phyloP scores from a whole-genome alignment of 2,113 vertebrate genomes.

The Propithecus coquereli region DNA sequence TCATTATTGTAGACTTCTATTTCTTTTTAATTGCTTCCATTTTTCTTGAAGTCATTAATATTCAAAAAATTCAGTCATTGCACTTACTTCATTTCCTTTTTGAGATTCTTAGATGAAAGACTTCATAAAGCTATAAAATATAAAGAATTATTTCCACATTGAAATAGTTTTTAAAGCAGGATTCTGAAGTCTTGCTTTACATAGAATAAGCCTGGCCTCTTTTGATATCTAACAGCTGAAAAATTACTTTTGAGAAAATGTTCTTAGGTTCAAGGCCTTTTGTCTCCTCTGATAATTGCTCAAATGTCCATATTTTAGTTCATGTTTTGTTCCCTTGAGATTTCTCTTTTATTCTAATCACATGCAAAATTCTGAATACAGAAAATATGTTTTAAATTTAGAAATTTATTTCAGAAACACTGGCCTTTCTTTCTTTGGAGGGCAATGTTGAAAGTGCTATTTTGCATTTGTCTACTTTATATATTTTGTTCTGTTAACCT shows the following conservation, averaged over 20 bases:
- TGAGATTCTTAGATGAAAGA: constrained; percentile 58
- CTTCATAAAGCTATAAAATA: constrained; percentile 55
- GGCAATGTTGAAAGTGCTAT: constrained; percentile 26
- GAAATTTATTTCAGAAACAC: constrained; percentile 64
- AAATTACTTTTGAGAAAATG: constrained; percentile 63
- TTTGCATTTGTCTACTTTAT: constrained; percentile 62
- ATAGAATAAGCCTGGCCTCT: constrained; percentile 51
- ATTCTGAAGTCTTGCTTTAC: constrained; percentile 45
- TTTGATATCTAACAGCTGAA: constrained; percentile 70
- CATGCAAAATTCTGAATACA: constrained; percentile 56
- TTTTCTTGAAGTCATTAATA: constrained; percentile 69
- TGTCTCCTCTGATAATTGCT: constrained; percentile 67
- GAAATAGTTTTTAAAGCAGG: constrained; percentile 35
- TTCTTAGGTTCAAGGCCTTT: constrained; percentile 61
- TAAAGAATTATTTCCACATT: constrained; percentile 67
- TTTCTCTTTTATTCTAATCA: constrained; percentile 59
- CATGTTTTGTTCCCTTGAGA: constrained; percentile 51
- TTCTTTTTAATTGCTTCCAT: constrained; percentile 73
- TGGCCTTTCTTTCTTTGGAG: constrained; percentile 52
- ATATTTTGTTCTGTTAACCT: constrained; percentile 44
- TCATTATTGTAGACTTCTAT: constrained; percentile 36
- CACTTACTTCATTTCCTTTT: constrained; percentile 64
- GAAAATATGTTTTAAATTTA: constrained; percentile 65
- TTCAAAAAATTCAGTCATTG: constrained; percentile 53
- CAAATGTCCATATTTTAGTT: constrained; percentile 48